phyloP scores from a whole-genome alignment of 92 coral and sea anemone species.

The Siderastrea radians region DNA sequence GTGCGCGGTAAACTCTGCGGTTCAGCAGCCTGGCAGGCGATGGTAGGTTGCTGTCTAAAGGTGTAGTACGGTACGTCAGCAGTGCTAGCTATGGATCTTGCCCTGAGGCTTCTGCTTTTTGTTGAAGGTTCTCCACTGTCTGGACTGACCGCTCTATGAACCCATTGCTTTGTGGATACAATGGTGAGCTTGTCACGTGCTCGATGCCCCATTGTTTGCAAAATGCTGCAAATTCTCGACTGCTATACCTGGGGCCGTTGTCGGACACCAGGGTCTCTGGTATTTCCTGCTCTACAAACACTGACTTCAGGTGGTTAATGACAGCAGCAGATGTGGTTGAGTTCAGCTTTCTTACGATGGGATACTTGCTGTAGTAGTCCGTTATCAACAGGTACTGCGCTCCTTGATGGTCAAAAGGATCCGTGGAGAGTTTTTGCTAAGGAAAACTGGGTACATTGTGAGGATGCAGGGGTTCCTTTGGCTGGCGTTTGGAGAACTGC shows the following conservation, averaged over 20 bases:
- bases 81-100: constrained; percentile 71
- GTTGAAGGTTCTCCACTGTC: too few species aligned
- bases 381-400: constrained; percentile 46
- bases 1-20: too few species aligned
- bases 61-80: constrained; percentile 63
- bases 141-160: too few species aligned
- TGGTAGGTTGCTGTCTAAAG: constrained; percentile 56
- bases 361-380: too few species aligned
- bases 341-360: background rate
- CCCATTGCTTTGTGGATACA: constrained; percentile 44
- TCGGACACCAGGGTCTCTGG: constrained; percentile 6
- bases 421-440: constrained; percentile 24
- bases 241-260: constrained; percentile 20
- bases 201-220: constrained; percentile 16
- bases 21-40: too few species aligned
- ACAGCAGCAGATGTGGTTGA: constrained; percentile 56
- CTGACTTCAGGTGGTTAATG: too few species aligned
- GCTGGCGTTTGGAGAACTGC: constrained; percentile 61
- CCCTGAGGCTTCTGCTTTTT: constrained; percentile 13
- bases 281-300: constrained; percentile 30
- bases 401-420: constrained; percentile 59
- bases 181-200: constrained; percentile 58
- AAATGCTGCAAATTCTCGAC: constrained; percentile 30
- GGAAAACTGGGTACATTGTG: constrained; percentile 57
- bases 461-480: constrained; percentile 5